Evolutionary conservation across 2,888 invertebrate species (phyloP).

Genomic region (Archips crataeganus): DNA sequence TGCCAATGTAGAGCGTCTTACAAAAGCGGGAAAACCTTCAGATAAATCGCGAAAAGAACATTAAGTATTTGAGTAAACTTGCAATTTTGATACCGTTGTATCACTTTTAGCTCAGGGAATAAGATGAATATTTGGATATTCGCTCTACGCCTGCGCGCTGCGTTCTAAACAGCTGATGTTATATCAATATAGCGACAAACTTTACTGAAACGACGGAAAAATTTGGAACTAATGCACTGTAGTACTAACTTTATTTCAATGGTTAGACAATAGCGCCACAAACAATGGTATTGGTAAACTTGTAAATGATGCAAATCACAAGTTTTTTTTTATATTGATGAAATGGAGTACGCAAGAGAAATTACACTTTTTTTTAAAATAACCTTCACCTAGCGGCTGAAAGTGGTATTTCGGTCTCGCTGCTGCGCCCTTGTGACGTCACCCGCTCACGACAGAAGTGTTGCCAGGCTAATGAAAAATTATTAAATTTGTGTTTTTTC

Average conservation of each 20-base stretch:
- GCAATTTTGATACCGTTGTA: neutral
- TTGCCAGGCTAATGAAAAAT: conserved; percentile 55
- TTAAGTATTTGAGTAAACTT: neutral
- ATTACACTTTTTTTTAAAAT: conserved; percentile 43
- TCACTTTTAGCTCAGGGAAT: neutral
- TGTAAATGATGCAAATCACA: neutral
- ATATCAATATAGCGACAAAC: conserved; percentile 57
- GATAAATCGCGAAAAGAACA: neutral
- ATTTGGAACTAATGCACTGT: neutral
- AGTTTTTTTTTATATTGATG: conserved; percentile 13
- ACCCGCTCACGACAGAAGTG: conserved; percentile 62
- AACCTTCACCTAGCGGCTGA: conserved; percentile 83
- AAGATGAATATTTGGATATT: neutral
- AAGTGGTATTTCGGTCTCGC: conserved; percentile 73
- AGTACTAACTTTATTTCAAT: neutral
- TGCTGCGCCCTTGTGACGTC: conserved; percentile 78
- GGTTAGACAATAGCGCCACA: neutral
- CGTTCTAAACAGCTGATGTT: conserved; percentile 63
- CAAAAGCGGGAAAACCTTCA: too few species aligned
- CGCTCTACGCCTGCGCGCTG: conserved; percentile 55
- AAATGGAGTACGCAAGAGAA: conserved; percentile 20
- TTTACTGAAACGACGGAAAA: conserved; percentile 14
- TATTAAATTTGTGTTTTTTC: conserved; percentile 37
- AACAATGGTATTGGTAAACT: neutral
- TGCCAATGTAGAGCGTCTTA: neutral